Evolutionary conservation across 2,797 vertebrate species (phyloP), one percentile per base, ranked within the genome.

Genomic region (Gobionotothen gibberifrons): DNA sequence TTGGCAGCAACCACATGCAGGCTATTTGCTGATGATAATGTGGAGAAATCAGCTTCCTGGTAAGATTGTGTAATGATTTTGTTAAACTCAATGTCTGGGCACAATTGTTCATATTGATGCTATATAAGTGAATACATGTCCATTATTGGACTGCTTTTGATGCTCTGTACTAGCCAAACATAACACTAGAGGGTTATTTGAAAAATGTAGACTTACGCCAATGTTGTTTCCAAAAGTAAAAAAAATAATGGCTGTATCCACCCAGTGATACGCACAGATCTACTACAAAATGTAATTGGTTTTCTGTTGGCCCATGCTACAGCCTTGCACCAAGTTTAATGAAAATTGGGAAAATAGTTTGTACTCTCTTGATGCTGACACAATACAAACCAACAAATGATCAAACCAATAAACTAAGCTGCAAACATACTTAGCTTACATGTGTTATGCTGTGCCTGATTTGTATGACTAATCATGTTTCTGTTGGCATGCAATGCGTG

Each of bases 391-490:
- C 32, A 36, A 36, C 32, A 36, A 36, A 36, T 36, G 32, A 36
- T 36, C 32, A 9, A 36, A 36, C 32, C 32, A 36, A 36, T 36
- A 36, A 36, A 36, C 32, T 9, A 36, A 36, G 32, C 32, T 36
- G 32, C 6, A 36, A 36, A 36, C 32, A 36, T 36, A 51, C 29
- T 43, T 15, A 68, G 63, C 19, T 40, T 36, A 36, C 32, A 32
- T 32, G 7, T 36, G 32, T 69, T 2, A 0, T 44, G 51, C 32
- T 63, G 16, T 46, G 36, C 3, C 51, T 60, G 60, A 17, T 36
- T 36, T 60, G 36, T n/a, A 49, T 39, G 32, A 12, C 4, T 65
- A 60, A 70, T 65, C 74, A 66, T 47, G 17, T 79, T 61, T 36
- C 32, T 77, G 64, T 69, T 52, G 52, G 40, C 11, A 3, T 56